phyloP scores from a whole-genome alignment of 1,140 invertebrate genomes.

The Drosophila azteca region DNA sequence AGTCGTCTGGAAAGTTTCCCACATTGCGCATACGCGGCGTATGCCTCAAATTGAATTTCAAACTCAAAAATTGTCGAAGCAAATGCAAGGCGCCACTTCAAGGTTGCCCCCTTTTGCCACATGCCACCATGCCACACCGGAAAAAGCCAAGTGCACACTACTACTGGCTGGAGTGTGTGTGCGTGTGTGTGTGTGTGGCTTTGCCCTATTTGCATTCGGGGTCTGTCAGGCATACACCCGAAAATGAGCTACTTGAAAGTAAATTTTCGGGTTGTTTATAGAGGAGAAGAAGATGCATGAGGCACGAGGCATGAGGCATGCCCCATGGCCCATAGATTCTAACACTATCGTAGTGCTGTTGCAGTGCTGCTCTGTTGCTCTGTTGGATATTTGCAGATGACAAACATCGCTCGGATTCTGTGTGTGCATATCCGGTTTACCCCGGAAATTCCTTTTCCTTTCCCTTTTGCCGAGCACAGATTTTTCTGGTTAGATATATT shows the following conservation, averaged over 20 bases:
- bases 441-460: constrained; percentile 39
- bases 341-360: constrained; percentile 3
- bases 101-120: constrained; percentile 36
- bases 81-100: constrained; percentile 33
- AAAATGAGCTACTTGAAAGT: constrained; percentile 68
- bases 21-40: constrained; percentile 68
- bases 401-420: constrained; percentile 57
- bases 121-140: constrained; percentile 1
- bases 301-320: constrained; percentile 2
- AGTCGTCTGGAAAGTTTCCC: constrained; percentile 57
- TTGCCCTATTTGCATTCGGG: constrained; percentile 67
- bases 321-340: too few relatives aligned
- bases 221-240: constrained; percentile 52
- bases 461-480: constrained; percentile 32
- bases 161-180: background rate
- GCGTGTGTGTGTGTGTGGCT: constrained; percentile 20
- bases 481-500: constrained; percentile 50
- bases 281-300: constrained; percentile 3
- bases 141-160: too few relatives aligned
- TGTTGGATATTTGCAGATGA: constrained; percentile 64
- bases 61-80: constrained; percentile 36
- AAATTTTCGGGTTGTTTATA: constrained; percentile 72
- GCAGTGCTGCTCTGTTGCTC: constrained; percentile 8
- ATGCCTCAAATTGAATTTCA: constrained; percentile 61
- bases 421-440: constrained; percentile 71